These are phyloP conservation scores for Blastobasis adustella DNA, from an alignment of 2,888 invertebrate species.

Conservation along the genomic window DNA sequence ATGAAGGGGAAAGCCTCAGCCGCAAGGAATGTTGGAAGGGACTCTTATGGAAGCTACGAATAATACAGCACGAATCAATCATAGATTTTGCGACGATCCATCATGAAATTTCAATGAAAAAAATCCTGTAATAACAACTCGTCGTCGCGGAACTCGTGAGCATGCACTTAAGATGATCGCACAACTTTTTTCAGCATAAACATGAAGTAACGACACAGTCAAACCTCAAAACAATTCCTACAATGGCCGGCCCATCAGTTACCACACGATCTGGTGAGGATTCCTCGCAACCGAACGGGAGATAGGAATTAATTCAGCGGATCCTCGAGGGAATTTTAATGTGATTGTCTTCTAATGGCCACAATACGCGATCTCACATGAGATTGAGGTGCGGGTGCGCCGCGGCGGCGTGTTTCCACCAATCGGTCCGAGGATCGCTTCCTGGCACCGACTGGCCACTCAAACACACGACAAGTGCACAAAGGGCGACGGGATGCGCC, in stretches of 20 bases:
- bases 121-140: constrained; percentile 17
- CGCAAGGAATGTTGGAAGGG: constrained; percentile 56
- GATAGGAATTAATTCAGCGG: neutral
- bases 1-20: constrained; percentile 61
- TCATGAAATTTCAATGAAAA: constrained; percentile 68
- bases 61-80: constrained; percentile 73
- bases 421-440: constrained; percentile 51
- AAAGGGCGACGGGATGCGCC: constrained; percentile 44
- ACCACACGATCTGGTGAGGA: too few relatives aligned
- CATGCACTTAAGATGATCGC: constrained; percentile 22
- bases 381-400: constrained; percentile 43
- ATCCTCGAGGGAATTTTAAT: constrained; percentile 11
- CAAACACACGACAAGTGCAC: constrained; percentile 56
- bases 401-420: constrained; percentile 36
- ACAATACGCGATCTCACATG: constrained; percentile 52
- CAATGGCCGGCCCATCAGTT: too few relatives aligned
- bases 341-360: constrained; percentile 27
- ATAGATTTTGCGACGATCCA: constrained; percentile 71
- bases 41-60: constrained; percentile 66
- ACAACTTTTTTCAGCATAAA: too few relatives aligned
- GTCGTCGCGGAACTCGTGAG: constrained; percentile 18
- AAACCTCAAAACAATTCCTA: too few relatives aligned
- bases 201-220: too few relatives aligned
- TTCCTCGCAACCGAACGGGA: neutral
- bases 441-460: constrained; percentile 52